Base-by-base conservation (phyloP, 2,888 invertebrate species). In the Baronia brevicornis region DNA sequence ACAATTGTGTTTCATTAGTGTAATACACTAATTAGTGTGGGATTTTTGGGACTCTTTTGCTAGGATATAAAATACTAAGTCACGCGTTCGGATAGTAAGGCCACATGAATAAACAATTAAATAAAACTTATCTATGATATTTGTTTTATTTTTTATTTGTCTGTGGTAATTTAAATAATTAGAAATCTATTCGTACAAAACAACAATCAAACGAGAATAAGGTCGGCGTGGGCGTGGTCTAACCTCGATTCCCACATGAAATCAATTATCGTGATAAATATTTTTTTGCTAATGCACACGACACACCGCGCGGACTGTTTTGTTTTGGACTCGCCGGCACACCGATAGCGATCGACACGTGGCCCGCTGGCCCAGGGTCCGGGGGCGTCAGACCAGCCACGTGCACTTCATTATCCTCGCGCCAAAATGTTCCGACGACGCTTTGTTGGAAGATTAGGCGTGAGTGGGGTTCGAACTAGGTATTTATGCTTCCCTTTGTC, bases 331-430 rank as follows among this genome's bases (percentile, higher is more conserved):
- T 52, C 51, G 42, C 39, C 45, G 38, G 41, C 54, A 47, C 54
- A 58, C 62, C 60, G 79, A 80, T 80, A 73, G 63, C 48, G 46
- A 78, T 78, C 78, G 78, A 47, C 80, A 73, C 80, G 79, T 67
- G 79, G 36, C 73, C 41, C 44, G 54, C 65, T 64, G 61, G 60
- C 44, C 39, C 24, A 43, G 44, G 42, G 39, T 36, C 28, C 31
- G 37, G 26, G 44, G 26, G 41, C 41, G 40, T 33, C 39, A 33
- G 28, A 54, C 26, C 28, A 36, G 66, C 51, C 84, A 77, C 84
- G 84, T 82, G 84, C 60, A 46, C 64, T 80, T 80, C 84, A 82
- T 84, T 84, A 82, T 82, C 78, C 78, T 77, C 71, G 82, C 77
- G 80, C 78, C 79, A 64, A 82, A 82, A 84, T 80, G 75, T 78